Evolutionary conservation across 2,797 vertebrate genomes (phyloP).

Genomic region (Pteropus rufus): DNA sequence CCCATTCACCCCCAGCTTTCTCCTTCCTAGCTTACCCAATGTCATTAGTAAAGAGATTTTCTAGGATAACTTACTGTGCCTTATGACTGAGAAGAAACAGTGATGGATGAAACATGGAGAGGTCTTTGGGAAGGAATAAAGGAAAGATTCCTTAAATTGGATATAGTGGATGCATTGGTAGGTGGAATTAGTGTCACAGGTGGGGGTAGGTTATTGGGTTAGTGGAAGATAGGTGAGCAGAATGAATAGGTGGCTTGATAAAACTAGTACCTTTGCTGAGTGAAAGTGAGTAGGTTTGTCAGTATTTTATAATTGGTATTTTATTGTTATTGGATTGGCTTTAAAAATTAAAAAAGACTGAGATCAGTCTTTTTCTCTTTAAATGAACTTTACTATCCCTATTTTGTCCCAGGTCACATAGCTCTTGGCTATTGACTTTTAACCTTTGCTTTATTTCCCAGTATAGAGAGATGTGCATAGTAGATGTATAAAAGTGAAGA

Average conservation of each 20-base stretch:
- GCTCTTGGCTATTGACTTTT: slow-evolving; percentile 39
- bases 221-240: background rate
- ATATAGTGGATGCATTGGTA: background rate
- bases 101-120: background rate
- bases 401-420: background rate
- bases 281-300: slow-evolving; percentile 46
- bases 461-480: background rate
- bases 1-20: slow-evolving; percentile 8
- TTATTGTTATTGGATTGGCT: slow-evolving; percentile 51
- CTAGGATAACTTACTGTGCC: background rate
- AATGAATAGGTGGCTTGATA: slow-evolving; percentile 27
- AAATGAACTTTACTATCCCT: background rate
- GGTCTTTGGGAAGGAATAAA: background rate
- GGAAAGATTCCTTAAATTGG: background rate
- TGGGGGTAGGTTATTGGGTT: background rate
- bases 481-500: background rate
- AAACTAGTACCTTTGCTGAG: slow-evolving; percentile 30
- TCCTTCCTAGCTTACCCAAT: background rate
- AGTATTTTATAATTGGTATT: slow-evolving; percentile 32
- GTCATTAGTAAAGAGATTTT: slow-evolving; percentile 1
- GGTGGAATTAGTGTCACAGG: slow-evolving; percentile 1
- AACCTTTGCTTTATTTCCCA: slow-evolving; percentile 31
- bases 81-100: background rate
- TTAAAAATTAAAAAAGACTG: slow-evolving; percentile 42
- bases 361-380: slow-evolving; percentile 28